Conservation (phyloP, 2,888 invertebrate species). For the Taenaris catops region DNA sequence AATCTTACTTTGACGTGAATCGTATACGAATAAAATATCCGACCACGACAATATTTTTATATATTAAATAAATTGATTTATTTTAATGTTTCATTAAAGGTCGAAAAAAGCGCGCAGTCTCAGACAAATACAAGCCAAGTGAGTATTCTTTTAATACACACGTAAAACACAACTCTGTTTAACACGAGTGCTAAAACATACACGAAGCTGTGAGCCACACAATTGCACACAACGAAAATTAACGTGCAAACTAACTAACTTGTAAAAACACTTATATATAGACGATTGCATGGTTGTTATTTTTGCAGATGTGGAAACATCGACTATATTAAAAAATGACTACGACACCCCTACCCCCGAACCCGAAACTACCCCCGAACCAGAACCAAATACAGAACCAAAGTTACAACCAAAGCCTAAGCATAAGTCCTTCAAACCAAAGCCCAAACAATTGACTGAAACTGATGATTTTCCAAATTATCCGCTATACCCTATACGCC, state of each 20-base stretch:
- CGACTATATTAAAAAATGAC: constrained; percentile 46
- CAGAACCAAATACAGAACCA: constrained; percentile 29
- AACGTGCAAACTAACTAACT: constrained; percentile 32
- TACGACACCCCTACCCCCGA: constrained; percentile 41
- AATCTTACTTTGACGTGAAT: neutral
- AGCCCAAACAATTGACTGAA: constrained; percentile 48
- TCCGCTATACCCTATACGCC: no score
- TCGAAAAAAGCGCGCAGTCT: constrained; percentile 32
- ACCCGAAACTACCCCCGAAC: constrained; percentile 35
- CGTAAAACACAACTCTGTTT: constrained; percentile 24
- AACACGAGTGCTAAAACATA: constrained; percentile 32
- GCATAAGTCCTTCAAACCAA: constrained; percentile 40
- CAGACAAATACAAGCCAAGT: constrained; percentile 26
- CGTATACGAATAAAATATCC: neutral
- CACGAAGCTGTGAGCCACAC: constrained; percentile 23
- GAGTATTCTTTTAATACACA: constrained; percentile 17
- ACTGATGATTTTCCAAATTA: constrained; percentile 44
- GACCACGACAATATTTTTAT: neutral
- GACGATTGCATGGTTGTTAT: constrained; percentile 67
- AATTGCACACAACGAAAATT: constrained; percentile 16
- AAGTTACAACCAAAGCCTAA: constrained; percentile 61
- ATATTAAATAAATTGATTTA: constrained; percentile 3
- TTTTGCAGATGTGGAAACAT: constrained; percentile 69
- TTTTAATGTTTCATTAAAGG: no score
- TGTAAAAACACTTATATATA: constrained; percentile 39